Conservation (phyloP, 2,797 vertebrate genomes). For the Menidia menidia region DNA sequence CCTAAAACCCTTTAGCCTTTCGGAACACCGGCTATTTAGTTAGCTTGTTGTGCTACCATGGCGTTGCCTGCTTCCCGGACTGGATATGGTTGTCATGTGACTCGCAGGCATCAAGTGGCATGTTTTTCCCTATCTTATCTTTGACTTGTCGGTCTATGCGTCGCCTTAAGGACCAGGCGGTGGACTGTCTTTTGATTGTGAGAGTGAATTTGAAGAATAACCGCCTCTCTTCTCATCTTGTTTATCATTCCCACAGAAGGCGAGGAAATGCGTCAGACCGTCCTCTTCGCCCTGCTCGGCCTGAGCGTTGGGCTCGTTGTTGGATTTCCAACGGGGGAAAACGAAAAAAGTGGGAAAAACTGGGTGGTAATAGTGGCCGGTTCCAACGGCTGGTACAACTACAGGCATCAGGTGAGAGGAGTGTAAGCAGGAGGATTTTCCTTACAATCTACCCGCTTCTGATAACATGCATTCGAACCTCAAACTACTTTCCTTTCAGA, state of each 20-base stretch:
- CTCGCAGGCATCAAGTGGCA: constrained; percentile 2
- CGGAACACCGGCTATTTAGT: background rate
- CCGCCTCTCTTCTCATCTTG: background rate
- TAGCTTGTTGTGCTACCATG: constrained; percentile 24
- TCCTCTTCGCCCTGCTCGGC: constrained; percentile 72
- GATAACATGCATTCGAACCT: constrained; percentile 14
- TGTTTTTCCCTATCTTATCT: background rate
- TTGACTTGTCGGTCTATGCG: background rate
- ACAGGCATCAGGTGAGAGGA: constrained; percentile 93
- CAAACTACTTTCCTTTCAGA: background rate
- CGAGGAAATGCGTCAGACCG: constrained; percentile 73
- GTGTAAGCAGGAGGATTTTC: background rate
- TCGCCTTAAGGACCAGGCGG: background rate
- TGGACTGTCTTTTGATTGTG: no score
- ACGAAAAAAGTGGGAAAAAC: constrained; percentile 85
- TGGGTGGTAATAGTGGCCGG: constrained; percentile 97
- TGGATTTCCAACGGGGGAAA: constrained; percentile 70
- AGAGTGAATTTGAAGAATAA: background rate
- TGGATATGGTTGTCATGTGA: constrained; percentile 51
- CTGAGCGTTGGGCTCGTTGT: constrained; percentile 71
- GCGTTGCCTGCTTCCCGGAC: constrained; percentile 10
- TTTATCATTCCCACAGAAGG: constrained; percentile 17
- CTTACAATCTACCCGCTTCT: background rate
- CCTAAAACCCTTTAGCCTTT: background rate
- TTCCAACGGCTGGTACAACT: constrained; percentile 95